Evolutionary conservation across 2,888 invertebrate genomes (phyloP), one percentile per base, ranked within the genome.

Genomic region (Epistrophe eligans): DNA sequence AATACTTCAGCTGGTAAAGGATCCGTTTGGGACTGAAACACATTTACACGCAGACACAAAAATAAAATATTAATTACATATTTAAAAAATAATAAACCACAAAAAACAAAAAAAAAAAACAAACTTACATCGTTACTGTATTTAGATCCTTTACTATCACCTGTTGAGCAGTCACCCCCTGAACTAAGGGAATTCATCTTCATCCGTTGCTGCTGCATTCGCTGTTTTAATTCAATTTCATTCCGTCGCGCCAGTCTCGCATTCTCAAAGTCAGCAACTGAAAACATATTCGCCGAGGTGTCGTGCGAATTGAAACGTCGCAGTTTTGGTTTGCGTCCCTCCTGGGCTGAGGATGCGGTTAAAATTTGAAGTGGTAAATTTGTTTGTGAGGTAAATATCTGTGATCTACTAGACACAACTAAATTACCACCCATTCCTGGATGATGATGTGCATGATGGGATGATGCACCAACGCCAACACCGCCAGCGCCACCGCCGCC

Each of bases 211-310:
- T 92, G 90, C 19, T 91, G 91, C 88, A 92, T 81, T 10, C 93
- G 90, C 84, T 93, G 92, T 85, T 92, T 92, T 90, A 93, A 89
- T 90, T 93, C 93, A 80, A 92, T 91, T 90, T 93, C 93, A 84
- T 93, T 93, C 58, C 93, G 92, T 24, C 93, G 90, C 45, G 92
- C 93, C 76, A 93, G 89, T 50, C 93, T 91, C 52, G 93, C 93
- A 89, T 93, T 92, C 89, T 93, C 93, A 89, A 93, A 93, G 84
- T 93, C 93, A 1, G 93, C 92, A 62, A 93, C 93, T 52, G 93
- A 93, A 90, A 93, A 93, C 93, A 93, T 93, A 89, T 93, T 93
- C 40, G 93, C 92, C 89, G 93, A 93, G 15, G 92, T 92, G 74
- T 93, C 93, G 88, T 93, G 93, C 82, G 93, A 93, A 90, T 93